phyloP scores from a whole-genome alignment of 2,797 vertebrate species.

The Sebastes nivosus region DNA sequence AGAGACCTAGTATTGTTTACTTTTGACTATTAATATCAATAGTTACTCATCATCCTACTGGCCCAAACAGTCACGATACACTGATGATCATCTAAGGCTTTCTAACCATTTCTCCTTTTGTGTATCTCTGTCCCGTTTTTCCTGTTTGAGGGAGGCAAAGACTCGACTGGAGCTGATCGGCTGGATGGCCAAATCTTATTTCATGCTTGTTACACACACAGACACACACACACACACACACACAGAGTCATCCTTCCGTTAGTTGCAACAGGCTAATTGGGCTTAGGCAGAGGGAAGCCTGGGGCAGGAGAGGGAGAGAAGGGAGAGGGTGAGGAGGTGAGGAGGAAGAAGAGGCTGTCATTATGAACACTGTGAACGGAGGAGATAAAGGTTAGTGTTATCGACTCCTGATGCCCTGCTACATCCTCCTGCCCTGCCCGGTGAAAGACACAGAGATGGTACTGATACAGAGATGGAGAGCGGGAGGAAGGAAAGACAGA shows the following conservation, averaged over 20 bases:
- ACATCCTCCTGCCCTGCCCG: conserved; percentile 3
- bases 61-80: not conserved
- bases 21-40: not conserved
- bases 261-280: conserved; percentile 81
- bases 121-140: conserved; percentile 23
- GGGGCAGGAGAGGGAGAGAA: conserved; percentile 33
- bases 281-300: conserved; percentile 52
- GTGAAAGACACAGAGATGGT: conserved; percentile 28
- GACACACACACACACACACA: conserved; percentile 13
- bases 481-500: not conserved
- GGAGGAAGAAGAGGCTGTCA: conserved; percentile 40
- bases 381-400: conserved; percentile 58
- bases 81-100: not conserved
- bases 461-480: not conserved
- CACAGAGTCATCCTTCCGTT: conserved; percentile 45
- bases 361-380: conserved; percentile 43
- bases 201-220: conserved; percentile 74
- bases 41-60: not conserved
- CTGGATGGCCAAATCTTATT: conserved; percentile 77
- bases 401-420: conserved; percentile 34
- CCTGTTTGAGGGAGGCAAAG: conserved; percentile 31
- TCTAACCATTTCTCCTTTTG: not conserved
- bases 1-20: not conserved
- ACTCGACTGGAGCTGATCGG: conserved; percentile 55
- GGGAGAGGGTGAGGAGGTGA: conserved; percentile 36